A percentile compares a stretch with the other conserved stretches of the same genome.
Evolutionary conservation across 1,140 invertebrate species (phyloP).

Genomic region (Caerostris darwini): DNA sequence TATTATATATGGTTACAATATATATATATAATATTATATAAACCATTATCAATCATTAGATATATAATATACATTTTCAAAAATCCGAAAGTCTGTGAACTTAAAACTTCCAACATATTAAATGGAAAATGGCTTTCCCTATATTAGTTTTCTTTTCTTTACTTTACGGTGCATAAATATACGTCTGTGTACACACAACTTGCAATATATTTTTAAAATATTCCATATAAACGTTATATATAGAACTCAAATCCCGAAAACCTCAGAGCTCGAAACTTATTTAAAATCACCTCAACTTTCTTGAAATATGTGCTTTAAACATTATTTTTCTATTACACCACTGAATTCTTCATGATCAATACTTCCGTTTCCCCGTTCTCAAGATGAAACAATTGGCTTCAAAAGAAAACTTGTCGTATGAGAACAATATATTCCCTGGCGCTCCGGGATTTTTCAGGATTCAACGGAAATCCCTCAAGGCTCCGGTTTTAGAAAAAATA

Average conservation of each 20-base stretch:
- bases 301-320: background rate
- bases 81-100: too few species aligned
- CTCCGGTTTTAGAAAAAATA: conserved; percentile 55
- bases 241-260: background rate
- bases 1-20: too few species aligned
- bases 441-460: conserved; percentile 56
- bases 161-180: background rate
- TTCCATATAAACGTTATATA: background rate
- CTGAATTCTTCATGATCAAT: conserved; percentile 58
- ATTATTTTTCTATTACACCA: conserved; percentile 1
- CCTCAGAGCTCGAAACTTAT: background rate
- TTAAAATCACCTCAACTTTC: background rate
- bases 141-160: background rate
- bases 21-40: too few species aligned
- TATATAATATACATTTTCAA: too few species aligned
- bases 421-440: conserved; percentile 62
- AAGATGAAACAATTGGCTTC: conserved; percentile 56
- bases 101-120: too few species aligned
- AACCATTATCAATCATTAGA: too few species aligned
- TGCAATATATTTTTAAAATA: background rate
- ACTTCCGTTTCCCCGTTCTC: conserved; percentile 4
- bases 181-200: background rate
- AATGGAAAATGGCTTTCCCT: too few species aligned
- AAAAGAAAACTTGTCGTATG: conserved; percentile 24
- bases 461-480: conserved; percentile 47